These are phyloP conservation scores for Agrilus planipennis DNA, from an alignment of 1,140 invertebrate species.

Conservation along the genomic window DNA sequence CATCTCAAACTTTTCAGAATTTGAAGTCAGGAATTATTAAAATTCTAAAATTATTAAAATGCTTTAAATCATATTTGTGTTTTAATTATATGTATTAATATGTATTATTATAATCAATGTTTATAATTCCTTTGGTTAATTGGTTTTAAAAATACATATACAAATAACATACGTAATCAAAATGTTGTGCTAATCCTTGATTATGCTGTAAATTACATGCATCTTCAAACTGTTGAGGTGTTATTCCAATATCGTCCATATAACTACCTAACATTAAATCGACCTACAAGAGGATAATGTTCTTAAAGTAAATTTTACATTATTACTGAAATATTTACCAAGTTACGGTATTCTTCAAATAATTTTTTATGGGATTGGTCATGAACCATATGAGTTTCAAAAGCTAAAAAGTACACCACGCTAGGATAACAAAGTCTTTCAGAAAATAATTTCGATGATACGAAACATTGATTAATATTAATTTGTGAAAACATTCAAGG, in stretches of 20 bases:
- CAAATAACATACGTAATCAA: conserved; percentile 45
- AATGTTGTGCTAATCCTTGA: conserved; percentile 43
- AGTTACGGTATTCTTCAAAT: conserved; percentile 74
- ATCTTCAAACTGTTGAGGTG: conserved; percentile 71
- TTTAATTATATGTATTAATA: neutral
- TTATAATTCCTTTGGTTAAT: no score
- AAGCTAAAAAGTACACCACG: conserved; percentile 44
- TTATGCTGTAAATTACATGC: conserved; percentile 55
- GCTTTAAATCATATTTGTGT: conserved; percentile 18
- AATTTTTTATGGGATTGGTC: conserved; percentile 59
- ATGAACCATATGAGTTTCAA: conserved; percentile 57
- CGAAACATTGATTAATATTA: conserved; percentile 5
- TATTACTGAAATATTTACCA: conserved; percentile 40
- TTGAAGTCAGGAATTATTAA: no score
- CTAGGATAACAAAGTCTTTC: neutral
- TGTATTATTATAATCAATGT: neutral
- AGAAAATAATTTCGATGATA: no score
- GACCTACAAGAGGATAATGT: conserved; percentile 37
- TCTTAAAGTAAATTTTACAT: conserved; percentile 2
- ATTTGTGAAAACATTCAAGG: neutral
- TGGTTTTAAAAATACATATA: conserved; percentile 1
- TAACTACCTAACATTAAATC: conserved; percentile 78
- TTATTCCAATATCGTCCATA: conserved; percentile 83
- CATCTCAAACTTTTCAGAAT: no score
- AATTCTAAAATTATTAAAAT: no score